These are phyloP conservation scores for Cardiocondyla obscurior DNA, from an alignment of 1,140 invertebrate species.

Conservation along the genomic window DNA sequence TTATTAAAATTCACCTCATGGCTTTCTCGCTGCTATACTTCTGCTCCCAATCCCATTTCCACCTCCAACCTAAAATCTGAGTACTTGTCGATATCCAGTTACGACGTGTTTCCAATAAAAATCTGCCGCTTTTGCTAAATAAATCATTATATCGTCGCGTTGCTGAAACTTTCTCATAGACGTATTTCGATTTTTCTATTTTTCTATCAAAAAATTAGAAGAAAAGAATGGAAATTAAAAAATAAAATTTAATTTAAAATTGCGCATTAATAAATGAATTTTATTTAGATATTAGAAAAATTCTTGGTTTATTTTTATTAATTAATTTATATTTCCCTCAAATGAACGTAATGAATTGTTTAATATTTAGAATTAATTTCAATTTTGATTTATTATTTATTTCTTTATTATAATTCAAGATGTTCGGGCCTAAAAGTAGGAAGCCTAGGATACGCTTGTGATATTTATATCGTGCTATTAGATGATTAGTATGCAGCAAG, in stretches of 20 bases:
- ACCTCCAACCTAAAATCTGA: conserved; percentile 46
- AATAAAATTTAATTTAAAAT: background rate
- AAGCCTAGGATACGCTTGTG: background rate
- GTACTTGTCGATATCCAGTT: conserved; percentile 62
- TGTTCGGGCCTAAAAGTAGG: background rate
- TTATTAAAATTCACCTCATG: conserved; percentile 64
- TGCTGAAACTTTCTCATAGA: conserved; percentile 34
- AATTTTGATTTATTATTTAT: background rate
- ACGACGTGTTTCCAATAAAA: conserved; percentile 68
- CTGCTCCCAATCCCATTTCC: conserved; percentile 22
- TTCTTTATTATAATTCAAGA: background rate
- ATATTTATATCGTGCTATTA: conserved; percentile 13
- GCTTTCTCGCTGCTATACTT: conserved; percentile 15
- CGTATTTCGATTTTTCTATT: conserved; percentile 6
- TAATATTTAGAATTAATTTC: background rate
- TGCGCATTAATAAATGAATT: background rate
- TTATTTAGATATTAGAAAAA: background rate
- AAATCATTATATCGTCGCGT: conserved; percentile 57
- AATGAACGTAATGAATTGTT: background rate
- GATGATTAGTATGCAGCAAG: conserved; percentile 30
- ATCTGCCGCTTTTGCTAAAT: conserved; percentile 58
- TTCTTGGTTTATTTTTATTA: background rate
- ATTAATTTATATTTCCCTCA: background rate
- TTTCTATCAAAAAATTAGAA: background rate
- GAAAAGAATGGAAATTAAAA: background rate